Evolutionary conservation across 2,888 invertebrate genomes (phyloP).

Genomic region (Leptogaster cylindrica): DNA sequence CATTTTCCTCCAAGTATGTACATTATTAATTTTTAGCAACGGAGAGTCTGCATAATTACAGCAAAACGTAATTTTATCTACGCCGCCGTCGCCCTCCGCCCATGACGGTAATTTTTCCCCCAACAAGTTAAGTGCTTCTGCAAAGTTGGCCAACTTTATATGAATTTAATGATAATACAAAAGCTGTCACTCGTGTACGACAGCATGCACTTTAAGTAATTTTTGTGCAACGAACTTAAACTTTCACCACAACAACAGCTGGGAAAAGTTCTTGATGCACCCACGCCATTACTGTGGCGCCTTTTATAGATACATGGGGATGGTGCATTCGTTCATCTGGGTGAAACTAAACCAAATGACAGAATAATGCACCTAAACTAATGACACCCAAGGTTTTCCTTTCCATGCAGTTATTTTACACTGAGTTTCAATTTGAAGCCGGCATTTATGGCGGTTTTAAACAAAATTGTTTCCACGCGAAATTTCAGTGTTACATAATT

Average conservation of each 20-base stretch:
- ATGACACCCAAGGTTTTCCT: constrained; percentile 2
- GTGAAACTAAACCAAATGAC: constrained; percentile 13
- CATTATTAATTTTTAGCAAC: constrained; percentile 21
- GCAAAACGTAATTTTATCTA: neutral
- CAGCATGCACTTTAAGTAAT: constrained; percentile 18
- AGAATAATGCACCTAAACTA: constrained; percentile 29
- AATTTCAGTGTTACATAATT: no score
- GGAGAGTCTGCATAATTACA: constrained; percentile 18
- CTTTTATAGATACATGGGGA: constrained; percentile 7
- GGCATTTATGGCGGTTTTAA: neutral
- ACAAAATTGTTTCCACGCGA: no score
- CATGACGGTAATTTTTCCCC: constrained; percentile 6
- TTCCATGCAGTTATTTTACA: constrained; percentile 2
- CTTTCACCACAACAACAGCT: constrained; percentile 16
- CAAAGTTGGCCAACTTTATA: constrained; percentile 4
- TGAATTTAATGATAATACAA: constrained; percentile 21
- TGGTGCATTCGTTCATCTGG: constrained; percentile 20
- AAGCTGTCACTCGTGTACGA: neutral
- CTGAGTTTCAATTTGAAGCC: neutral
- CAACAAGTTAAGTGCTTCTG: constrained; percentile 13
- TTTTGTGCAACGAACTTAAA: constrained; percentile 23
- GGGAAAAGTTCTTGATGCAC: constrained; percentile 20
- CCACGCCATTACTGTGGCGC: neutral
- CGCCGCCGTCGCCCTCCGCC: neutral
- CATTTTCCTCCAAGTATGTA: constrained; percentile 22